A percentile compares a stretch with the other conserved stretches of the same genome.
Conservation (phyloP, 2,888 invertebrate genomes). For the Apodemia zela region DNA sequence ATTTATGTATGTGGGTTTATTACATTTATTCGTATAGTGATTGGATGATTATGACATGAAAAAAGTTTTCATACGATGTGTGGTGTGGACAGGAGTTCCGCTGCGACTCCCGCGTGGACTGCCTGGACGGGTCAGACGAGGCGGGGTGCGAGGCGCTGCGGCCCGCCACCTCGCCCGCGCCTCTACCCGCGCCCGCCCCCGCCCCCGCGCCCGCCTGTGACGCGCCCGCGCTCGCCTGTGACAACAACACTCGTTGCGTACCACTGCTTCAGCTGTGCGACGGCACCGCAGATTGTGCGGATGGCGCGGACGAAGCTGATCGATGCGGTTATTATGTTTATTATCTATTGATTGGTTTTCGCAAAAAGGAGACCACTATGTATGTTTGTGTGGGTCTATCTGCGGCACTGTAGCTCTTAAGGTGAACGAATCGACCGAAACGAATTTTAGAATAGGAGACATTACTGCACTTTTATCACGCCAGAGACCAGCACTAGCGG, state of each 20-base stretch:
- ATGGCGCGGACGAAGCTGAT: constrained; percentile 89
- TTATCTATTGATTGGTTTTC: not conserved
- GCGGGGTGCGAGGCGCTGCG: constrained; percentile 66
- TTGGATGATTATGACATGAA: no score
- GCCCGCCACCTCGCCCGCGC: constrained; percentile 21
- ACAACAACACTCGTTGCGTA: constrained; percentile 86
- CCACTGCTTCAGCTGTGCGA: constrained; percentile 87
- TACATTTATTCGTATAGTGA: no score
- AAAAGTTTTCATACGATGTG: not conserved
- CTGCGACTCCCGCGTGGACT: constrained; percentile 86
- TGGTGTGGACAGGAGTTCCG: constrained; percentile 62
- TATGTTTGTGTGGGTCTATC: no score
- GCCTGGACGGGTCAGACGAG: constrained; percentile 88
- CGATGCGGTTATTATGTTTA: constrained; percentile 74
- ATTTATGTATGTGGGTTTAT: no score
- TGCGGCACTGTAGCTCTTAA: no score
- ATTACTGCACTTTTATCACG: no score
- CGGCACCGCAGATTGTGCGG: constrained; percentile 83
- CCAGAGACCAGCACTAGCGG: no score
- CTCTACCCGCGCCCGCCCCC: constrained; percentile 21
- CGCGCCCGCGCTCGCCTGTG: constrained; percentile 65
- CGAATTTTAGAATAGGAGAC: no score
- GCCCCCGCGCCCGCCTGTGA: constrained; percentile 33
- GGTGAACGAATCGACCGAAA: no score
- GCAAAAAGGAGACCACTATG: no score